phyloP scores from a whole-genome alignment of 2,113 vertebrate species.

The Alces alces region DNA sequence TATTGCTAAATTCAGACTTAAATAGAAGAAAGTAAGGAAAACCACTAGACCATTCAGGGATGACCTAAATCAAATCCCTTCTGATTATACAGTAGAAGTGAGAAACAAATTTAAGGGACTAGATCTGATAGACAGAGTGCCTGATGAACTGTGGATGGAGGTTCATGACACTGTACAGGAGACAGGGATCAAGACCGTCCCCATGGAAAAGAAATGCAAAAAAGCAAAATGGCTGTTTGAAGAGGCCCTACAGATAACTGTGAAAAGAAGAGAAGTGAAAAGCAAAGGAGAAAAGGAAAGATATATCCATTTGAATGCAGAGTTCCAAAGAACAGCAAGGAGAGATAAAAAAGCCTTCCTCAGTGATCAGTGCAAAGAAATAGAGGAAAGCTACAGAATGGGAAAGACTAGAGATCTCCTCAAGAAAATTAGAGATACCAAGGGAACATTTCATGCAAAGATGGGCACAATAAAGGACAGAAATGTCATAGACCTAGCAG shows the following conservation, averaged over 20 bases:
- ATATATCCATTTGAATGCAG: not conserved
- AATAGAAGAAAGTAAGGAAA: not conserved
- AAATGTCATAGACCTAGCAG: not conserved
- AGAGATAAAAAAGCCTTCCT: not conserved
- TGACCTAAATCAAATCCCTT: not conserved
- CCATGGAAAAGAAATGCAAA: not conserved
- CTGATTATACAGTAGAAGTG: not conserved
- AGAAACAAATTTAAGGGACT: not conserved
- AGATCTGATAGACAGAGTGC: not conserved
- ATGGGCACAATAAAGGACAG: not conserved
- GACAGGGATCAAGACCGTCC: not conserved
- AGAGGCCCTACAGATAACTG: not conserved
- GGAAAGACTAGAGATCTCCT: not conserved
- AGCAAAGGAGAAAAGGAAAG: not conserved
- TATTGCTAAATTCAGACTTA: not conserved
- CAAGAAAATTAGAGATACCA: not conserved
- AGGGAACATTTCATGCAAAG: not conserved
- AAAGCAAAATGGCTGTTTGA: not conserved
- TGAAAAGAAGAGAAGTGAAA: not conserved
- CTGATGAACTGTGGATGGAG: not conserved
- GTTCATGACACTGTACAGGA: fast-evolving
- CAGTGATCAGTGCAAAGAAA: not conserved
- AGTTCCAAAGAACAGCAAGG: not conserved
- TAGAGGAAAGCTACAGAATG: not conserved
- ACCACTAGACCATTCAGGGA: not conserved